Evolutionary conservation across 1,140 invertebrate genomes (phyloP), one percentile per base, ranked within the genome.

Genomic region (Drosophila quadrilineata): DNA sequence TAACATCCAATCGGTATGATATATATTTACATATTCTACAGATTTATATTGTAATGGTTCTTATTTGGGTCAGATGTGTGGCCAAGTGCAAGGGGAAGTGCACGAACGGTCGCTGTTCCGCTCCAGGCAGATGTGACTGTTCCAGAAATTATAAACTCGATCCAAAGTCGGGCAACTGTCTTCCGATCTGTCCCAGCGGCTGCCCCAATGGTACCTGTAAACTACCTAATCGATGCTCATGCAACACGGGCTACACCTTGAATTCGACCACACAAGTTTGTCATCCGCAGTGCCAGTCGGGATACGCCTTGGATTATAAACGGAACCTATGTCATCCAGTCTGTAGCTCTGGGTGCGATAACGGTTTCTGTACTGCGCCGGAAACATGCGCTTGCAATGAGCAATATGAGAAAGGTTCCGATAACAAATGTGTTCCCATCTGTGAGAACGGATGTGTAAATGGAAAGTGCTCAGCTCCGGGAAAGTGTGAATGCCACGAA

Each of bases 351-450:
- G 43, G 48, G 4, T 80, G 75, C 40, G 62, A 57, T 60, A 80
- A 80, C n/a, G 75, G 75, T 0, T 33, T 71, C 16, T 80, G 75
- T 10, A 26, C 43, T 6, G 76, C 62, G 2, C 75, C 75, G 8
- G 50, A 79, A 6, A 24, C 46, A 6, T 84, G 72, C 9, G 29
- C 63, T 9, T 80, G 75, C 50, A 60, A 82, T 16, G 38, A 6
- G 10, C 45, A 66, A 31, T 56, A 94, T 92, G 76, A 92, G 90
- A 59, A 92, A 89, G 49, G 79, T 5, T 3, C 35, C 8, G 68
- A 80, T 52, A 68, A 68, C 21, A 67, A 52, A 0, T 71, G 69
- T 16, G 31, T 33, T 21, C 64, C 69, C 9, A 46, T 56, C 6
- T 71, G 69, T 14, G 12, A 53, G 12, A 38, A 43, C 17, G 46